Conservation (phyloP, 1,140 invertebrate species). For the Drosophila malerkotliana region DNA sequence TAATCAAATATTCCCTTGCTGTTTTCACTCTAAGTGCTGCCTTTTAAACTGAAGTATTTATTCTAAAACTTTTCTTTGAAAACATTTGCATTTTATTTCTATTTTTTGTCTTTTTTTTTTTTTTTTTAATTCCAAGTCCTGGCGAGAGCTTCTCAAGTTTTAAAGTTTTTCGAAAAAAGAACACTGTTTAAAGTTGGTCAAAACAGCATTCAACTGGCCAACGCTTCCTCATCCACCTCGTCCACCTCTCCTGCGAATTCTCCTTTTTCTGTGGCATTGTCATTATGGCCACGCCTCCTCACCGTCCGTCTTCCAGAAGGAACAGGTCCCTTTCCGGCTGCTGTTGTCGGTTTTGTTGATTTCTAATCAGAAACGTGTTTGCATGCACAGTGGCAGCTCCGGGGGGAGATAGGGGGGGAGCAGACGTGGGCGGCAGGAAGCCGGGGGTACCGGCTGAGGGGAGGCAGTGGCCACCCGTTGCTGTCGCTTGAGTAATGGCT, state of each 20-base stretch:
- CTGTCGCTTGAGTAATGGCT: conserved; percentile 49
- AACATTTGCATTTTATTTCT: background rate
- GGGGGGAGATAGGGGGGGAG: background rate
- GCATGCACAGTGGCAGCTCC: conserved; percentile 22
- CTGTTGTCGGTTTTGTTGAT: conserved; percentile 48
- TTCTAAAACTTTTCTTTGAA: background rate
- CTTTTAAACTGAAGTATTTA: background rate
- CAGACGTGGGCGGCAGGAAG: too few relatives aligned
- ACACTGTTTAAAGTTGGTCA: background rate
- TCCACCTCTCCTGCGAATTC: background rate
- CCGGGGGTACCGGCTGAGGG: too few relatives aligned
- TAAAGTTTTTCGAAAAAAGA: background rate
- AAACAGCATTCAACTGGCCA: conserved; percentile 1
- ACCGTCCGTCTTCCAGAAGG: conserved; percentile 1
- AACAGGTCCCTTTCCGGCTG: conserved; percentile 42
- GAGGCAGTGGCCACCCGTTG: conserved; percentile 17
- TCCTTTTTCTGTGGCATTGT: conserved; percentile 16
- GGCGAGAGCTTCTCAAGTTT: background rate
- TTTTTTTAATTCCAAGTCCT: background rate
- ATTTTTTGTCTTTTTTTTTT: conserved; percentile 27
- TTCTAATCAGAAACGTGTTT: conserved; percentile 54
- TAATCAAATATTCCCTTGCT: background rate
- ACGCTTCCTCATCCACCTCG: too few relatives aligned
- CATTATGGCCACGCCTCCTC: conserved; percentile 32
- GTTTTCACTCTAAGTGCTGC: background rate